These are phyloP conservation scores for Cheiracanthium punctorium DNA, from an alignment of 2,888 invertebrate genomes.

Conservation along the genomic window DNA sequence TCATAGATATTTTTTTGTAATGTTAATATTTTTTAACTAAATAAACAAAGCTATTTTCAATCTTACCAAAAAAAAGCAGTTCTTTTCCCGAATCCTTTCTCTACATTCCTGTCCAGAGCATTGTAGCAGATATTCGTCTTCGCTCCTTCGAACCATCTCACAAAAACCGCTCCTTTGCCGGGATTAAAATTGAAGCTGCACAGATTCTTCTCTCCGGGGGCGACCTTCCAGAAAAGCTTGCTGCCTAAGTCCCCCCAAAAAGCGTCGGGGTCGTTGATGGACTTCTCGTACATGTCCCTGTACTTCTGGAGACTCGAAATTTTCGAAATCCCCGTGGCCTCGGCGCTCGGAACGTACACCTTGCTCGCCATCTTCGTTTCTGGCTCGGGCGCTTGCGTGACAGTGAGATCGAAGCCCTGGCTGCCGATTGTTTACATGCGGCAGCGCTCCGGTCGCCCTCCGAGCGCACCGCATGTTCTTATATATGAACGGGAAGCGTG, in stretches of 20 bases:
- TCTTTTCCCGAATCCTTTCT: slow-evolving; percentile 90
- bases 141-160: slow-evolving; percentile 96
- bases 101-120: slow-evolving; percentile 92
- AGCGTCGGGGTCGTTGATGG: slow-evolving; percentile 89
- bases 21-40: too few species aligned
- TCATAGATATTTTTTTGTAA: too few species aligned
- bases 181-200: slow-evolving; percentile 93
- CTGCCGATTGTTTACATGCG: not conserved
- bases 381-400: not conserved
- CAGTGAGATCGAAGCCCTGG: not conserved
- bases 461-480: not conserved
- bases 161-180: slow-evolving; percentile 89
- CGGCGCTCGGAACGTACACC: slow-evolving; percentile 50
- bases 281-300: slow-evolving; percentile 87
- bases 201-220: slow-evolving; percentile 83
- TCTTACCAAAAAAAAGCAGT: slow-evolving; percentile 96
- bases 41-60: too few species aligned
- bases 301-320: slow-evolving; percentile 83
- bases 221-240: slow-evolving; percentile 91
- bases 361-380: slow-evolving; percentile 44
- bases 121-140: slow-evolving; percentile 97
- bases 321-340: slow-evolving; percentile 6
- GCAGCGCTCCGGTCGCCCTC: not conserved
- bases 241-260: slow-evolving; percentile 96
- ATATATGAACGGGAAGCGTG: not conserved